phyloP scores from a whole-genome alignment of 2,797 vertebrate species.

The Cirrhinus molitorella region DNA sequence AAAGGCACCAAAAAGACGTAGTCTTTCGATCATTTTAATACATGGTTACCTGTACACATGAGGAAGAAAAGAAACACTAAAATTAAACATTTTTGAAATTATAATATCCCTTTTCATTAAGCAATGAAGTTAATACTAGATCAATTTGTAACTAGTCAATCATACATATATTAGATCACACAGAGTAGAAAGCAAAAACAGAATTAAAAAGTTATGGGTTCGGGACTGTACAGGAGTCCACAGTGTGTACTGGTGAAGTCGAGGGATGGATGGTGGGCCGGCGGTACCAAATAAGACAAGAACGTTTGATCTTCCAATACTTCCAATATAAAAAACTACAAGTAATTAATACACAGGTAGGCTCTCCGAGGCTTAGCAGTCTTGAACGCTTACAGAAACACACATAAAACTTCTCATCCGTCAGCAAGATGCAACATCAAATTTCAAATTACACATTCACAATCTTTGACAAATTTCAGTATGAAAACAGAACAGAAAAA shows the following conservation, averaged over 20 bases:
- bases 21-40: conserved; percentile 92
- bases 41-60: conserved; percentile 96
- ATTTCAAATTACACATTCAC: conserved; percentile 88
- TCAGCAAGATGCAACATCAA: conserved; percentile 87
- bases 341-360: conserved; percentile 84
- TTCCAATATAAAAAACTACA: conserved; percentile 86
- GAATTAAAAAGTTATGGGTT: conserved; percentile 84
- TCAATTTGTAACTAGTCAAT: conserved; percentile 84
- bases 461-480: conserved; percentile 85
- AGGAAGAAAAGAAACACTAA: conserved; percentile 82
- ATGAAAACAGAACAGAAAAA: conserved; percentile 89
- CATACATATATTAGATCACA: conserved; percentile 87
- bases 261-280: conserved; percentile 57
- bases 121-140: conserved; percentile 98
- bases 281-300: conserved; percentile 84
- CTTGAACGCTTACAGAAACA: conserved; percentile 82
- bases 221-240: conserved; percentile 79
- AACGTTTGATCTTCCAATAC: conserved; percentile 81
- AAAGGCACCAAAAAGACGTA: conserved; percentile 76
- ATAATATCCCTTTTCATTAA: conserved; percentile 99
- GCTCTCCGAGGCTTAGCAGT: conserved; percentile 84
- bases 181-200: conserved; percentile 80
- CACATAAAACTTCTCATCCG: conserved; percentile 89
- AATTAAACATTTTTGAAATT: conserved; percentile 95
- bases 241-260: conserved; percentile 70